Evolutionary conservation across 2,113 vertebrate species (phyloP), one percentile per base, ranked within the genome.

Genomic region (Upupa epops): DNA sequence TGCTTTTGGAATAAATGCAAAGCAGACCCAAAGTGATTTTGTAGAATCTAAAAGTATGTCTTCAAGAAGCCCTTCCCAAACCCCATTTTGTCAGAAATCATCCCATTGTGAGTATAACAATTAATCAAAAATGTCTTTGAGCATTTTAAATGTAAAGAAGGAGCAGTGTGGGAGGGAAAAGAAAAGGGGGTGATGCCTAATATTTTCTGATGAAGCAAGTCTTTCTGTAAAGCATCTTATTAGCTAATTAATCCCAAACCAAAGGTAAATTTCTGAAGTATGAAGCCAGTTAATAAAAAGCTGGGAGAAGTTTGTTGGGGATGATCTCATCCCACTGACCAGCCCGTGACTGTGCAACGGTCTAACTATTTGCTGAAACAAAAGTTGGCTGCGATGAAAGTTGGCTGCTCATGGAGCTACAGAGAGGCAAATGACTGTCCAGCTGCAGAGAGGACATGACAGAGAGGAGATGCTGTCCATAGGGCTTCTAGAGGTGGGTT

Each of bases 271-370:
- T 93, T 89, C 80, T 69, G 48, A 61, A 80, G 65, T 71, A 37
- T 73, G 73, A 25, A 91, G 82, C 86, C 56, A 29, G 72, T 70
- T 76, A 91, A 96, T 95, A 97, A 96, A 97, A 97, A 92, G 84
- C 96, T 96, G 95, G 93, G 83, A 92, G 22, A 74, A 86, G 59
- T 94, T 95, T 90, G 85, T 81, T 58, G 48, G 48, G 91, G 96
- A 51, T 97, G 97, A 97, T 90, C 92, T 98, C 96, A 97, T 92
- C 90, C 73, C 40, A 34, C 75, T 68, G 92, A 70, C 65, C n/a
- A 32, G 17, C 26, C 9, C 74, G 82, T 72, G 91, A 9, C 92
- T 90, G 89, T 68, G 95, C 95, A 94, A 51, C 92, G 95, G 94
- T 93, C 70, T 24, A 91, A 81, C 91, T 96, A 60, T 96, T 82